phyloP scores from a whole-genome alignment of 2,113 vertebrate species.

The Clarias macrocephalus region DNA sequence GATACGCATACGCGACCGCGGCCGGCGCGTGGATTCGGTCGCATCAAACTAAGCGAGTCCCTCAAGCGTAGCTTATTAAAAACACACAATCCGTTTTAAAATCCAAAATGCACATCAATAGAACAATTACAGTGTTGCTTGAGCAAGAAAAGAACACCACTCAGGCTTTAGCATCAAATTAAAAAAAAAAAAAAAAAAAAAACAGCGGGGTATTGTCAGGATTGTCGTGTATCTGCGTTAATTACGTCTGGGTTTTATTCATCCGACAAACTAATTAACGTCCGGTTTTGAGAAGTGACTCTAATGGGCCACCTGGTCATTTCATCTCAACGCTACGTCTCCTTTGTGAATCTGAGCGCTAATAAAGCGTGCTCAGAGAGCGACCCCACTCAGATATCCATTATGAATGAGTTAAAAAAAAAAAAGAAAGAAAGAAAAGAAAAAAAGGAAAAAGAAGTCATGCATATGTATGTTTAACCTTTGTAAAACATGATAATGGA shows the following conservation, averaged over 20 bases:
- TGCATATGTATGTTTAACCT: slow-evolving; percentile 49
- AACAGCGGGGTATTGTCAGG: slow-evolving; percentile 32
- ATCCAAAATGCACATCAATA: slow-evolving; percentile 61
- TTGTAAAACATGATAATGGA: slow-evolving; percentile 28
- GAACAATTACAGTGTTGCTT: slow-evolving; percentile 49
- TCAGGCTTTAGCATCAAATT: slow-evolving; percentile 48
- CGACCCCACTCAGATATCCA: slow-evolving; percentile 46
- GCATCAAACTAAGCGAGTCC: slow-evolving; percentile 38
- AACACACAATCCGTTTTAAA: slow-evolving; percentile 38
- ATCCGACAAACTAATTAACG: slow-evolving; percentile 66
- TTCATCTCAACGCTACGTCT: slow-evolving; percentile 45
- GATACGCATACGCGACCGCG: background rate
- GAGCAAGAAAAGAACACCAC: slow-evolving; percentile 59
- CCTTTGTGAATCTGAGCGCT: slow-evolving; percentile 48
- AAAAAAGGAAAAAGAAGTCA: slow-evolving; percentile 24
- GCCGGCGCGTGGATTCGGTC: background rate
- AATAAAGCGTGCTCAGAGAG: slow-evolving; percentile 48
- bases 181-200: slow-evolving; percentile 25
- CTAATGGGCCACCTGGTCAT: slow-evolving; percentile 66
- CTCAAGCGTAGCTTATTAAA: background rate
- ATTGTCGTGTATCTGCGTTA: slow-evolving; percentile 46
- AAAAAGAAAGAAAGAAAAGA: background rate
- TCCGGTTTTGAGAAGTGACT: slow-evolving; percentile 60
- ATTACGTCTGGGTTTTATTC: slow-evolving; percentile 64
- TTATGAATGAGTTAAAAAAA: slow-evolving; percentile 23